Evolutionary conservation across 64 coral and sea anemone species (phyloP).

Genomic region (Porites australiensis): DNA sequence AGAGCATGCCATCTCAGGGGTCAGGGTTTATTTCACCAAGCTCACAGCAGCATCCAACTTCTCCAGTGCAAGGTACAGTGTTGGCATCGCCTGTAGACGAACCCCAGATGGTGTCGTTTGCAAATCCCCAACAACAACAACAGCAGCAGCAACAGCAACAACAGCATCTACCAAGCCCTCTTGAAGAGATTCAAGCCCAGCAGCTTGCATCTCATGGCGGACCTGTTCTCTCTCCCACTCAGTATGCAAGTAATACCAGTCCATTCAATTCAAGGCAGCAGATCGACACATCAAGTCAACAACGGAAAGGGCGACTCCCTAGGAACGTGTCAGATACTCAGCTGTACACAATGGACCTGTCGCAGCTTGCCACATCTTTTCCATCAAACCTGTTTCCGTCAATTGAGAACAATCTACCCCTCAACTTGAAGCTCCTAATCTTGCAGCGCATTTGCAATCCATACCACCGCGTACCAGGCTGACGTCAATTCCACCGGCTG

Average conservation of each 20-base stretch:
- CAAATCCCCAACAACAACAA: constrained; percentile 38
- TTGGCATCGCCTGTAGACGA: constrained; percentile 48
- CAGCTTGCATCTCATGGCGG: constrained; percentile 10
- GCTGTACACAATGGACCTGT: constrained; percentile 86
- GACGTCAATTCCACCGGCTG: constrained; percentile 22
- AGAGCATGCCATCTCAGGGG: constrained; percentile 30
- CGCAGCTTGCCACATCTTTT: constrained; percentile 75
- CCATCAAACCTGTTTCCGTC: constrained; percentile 71
- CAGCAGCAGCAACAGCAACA: background rate
- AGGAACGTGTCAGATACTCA: constrained; percentile 91
- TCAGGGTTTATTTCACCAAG: constrained; percentile 1
- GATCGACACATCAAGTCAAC: constrained; percentile 7
- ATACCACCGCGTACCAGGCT: constrained; percentile 57
- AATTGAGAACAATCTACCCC: constrained; percentile 79
- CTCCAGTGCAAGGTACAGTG: constrained; percentile 3
- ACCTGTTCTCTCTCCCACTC: constrained; percentile 18
- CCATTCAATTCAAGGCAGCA: constrained; percentile 41
- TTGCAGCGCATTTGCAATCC: constrained; percentile 89
- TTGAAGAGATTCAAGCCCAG: constrained; percentile 58
- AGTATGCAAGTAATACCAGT: constrained; percentile 13
- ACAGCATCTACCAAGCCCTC: background rate
- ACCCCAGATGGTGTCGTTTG: constrained; percentile 28
- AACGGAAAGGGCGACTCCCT: constrained; percentile 55
- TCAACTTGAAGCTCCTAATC: constrained; percentile 83
- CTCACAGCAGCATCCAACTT: constrained; percentile 5